Evolutionary conservation across 2,797 vertebrate genomes (phyloP).

Genomic region (Euphonia xanthogaster): DNA sequence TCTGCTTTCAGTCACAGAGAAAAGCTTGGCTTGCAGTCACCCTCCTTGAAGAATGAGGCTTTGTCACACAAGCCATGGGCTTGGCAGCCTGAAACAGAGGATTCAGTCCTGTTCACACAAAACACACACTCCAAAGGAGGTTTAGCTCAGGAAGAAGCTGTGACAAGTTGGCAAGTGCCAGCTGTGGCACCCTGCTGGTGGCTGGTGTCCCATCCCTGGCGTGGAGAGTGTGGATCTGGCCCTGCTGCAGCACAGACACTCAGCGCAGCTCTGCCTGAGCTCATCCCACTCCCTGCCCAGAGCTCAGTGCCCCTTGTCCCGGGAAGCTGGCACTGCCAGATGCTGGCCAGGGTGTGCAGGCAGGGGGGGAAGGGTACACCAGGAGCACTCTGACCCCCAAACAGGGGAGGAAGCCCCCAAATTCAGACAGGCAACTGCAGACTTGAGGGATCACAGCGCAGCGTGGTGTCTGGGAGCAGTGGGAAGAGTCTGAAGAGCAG

Average conservation of each 20-base stretch:
- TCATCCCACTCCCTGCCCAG: neutral
- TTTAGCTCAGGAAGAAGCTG: neutral
- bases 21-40: neutral
- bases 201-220: accelerated
- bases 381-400: neutral
- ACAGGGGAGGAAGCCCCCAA: neutral
- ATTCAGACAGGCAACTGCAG: accelerated
- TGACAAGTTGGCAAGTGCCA: neutral
- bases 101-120: neutral
- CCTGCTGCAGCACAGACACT: neutral
- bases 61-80: accelerated
- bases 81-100: neutral
- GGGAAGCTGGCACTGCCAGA: neutral
- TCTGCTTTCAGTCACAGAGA: neutral
- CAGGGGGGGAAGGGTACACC: neutral
- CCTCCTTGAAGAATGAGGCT: neutral
- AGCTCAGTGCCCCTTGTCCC: no score
- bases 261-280: neutral
- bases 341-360: neutral
- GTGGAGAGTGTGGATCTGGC: neutral
- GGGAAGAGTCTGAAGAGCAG: neutral
- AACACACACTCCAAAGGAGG: neutral
- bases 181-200: neutral
- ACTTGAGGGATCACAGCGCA: accelerated
- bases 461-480: neutral